phyloP scores from a whole-genome alignment of 37 sponge, comb jelly and placozoan species.

The Corticium candelabrum region DNA sequence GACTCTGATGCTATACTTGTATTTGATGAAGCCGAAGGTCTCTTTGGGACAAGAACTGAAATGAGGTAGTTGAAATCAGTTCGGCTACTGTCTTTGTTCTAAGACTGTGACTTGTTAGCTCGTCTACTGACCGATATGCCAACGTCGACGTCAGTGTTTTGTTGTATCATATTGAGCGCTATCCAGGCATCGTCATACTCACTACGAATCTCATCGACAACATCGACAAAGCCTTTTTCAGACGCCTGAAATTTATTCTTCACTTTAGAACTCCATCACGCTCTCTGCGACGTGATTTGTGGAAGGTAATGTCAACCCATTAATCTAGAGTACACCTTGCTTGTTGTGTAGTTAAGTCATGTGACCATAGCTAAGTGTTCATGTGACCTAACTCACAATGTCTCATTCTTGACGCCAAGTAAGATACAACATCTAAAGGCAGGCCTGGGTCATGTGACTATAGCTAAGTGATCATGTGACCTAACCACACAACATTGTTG shows the following conservation, averaged over 20 bases:
- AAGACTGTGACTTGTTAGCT: conserved; percentile 13
- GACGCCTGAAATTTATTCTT: conserved; percentile 58
- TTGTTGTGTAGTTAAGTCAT: no score
- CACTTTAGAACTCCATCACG: conserved; percentile 40
- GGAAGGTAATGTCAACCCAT: no score
- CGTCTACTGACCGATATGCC: conserved; percentile 65
- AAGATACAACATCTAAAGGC: no score
- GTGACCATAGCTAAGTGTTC: no score
- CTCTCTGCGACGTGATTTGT: conserved; percentile 36
- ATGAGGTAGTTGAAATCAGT: conserved; percentile 25
- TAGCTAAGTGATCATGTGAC: no score
- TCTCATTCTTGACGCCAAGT: no score
- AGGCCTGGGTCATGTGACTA: no score
- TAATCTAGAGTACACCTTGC: no score
- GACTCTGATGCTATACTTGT: conserved; percentile 66
- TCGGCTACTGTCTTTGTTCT: not conserved
- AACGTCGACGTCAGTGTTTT: conserved; percentile 79
- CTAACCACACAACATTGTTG: no score
- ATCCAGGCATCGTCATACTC: conserved; percentile 72
- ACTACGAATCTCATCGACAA: conserved; percentile 81
- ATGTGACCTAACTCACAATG: no score
- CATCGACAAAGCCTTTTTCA: conserved; percentile 77
- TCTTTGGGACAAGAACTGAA: conserved; percentile 60
- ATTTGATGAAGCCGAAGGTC: conserved; percentile 79
- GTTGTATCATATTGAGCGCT: conserved; percentile 72